Conservation (phyloP, 2,888 invertebrate species). For the Drosophila mercatorum region DNA sequence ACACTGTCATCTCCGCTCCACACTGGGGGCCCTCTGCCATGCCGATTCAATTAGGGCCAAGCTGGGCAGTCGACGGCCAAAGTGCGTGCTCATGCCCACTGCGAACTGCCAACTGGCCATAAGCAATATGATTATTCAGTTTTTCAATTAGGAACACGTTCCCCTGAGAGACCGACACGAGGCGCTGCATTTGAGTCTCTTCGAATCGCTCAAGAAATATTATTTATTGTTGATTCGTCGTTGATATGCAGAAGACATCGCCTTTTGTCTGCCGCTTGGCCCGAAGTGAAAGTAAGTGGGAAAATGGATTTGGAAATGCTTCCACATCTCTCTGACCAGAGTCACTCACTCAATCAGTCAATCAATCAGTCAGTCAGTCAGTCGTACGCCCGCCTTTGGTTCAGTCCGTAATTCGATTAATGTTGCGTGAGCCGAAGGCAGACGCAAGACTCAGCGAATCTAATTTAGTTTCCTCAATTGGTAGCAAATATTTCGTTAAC, state of each 20-base stretch:
- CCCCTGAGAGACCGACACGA: conserved; percentile 13
- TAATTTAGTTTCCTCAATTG: conserved; percentile 32
- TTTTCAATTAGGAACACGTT: conserved; percentile 65
- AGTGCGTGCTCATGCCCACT: conserved; percentile 60
- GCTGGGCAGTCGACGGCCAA: conserved; percentile 33
- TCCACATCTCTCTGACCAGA: conserved; percentile 26
- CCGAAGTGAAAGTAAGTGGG: conserved; percentile 62
- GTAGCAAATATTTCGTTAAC: conserved; percentile 15
- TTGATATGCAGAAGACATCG: conserved; percentile 66
- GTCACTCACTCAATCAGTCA: not conserved
- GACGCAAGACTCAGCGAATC: not conserved
- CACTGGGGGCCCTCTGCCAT: conserved; percentile 18
- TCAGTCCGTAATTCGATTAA: conserved; percentile 35
- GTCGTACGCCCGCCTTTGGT: conserved; percentile 19
- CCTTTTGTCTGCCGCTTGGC: conserved; percentile 33
- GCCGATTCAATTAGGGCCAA: conserved; percentile 63
- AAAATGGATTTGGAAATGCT: conserved; percentile 42
- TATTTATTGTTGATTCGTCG: conserved; percentile 47
- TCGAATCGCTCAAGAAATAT: conserved; percentile 27
- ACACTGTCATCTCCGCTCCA: not conserved
- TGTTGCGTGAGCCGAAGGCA: conserved; percentile 30
- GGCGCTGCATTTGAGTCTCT: conserved; percentile 7
- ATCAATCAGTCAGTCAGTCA: conserved; percentile 15
- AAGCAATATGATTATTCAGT: conserved; percentile 60
- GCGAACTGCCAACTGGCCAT: conserved; percentile 24